A percentile compares a stretch with the other conserved stretches of the same genome.
These are phyloP conservation scores for Aphelinus atriplicis DNA, from an alignment of 1,140 invertebrate genomes.

Conservation along the genomic window DNA sequence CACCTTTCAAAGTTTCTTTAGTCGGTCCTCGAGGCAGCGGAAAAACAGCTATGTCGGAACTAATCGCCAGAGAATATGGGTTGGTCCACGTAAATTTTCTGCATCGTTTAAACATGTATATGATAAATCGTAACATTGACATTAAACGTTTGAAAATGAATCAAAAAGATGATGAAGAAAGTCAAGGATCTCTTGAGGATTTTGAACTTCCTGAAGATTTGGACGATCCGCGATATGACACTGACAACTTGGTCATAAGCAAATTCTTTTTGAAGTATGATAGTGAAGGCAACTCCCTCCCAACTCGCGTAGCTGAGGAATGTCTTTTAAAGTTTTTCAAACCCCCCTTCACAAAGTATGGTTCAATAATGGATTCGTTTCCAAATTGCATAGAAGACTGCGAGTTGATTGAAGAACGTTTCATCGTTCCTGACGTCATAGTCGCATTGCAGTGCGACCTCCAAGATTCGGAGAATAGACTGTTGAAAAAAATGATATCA, in stretches of 20 bases:
- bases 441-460: conserved; percentile 60
- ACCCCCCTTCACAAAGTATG: conserved; percentile 58
- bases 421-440: conserved; percentile 68
- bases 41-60: conserved; percentile 63
- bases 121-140: conserved; percentile 20
- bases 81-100: conserved; percentile 65
- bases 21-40: conserved; percentile 67
- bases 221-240: conserved; percentile 31
- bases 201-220: conserved; percentile 36
- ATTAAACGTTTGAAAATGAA: conserved; percentile 44
- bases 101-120: conserved; percentile 50
- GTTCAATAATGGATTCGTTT: conserved; percentile 69
- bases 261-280: conserved; percentile 58
- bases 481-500: conserved; percentile 51
- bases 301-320: conserved; percentile 55
- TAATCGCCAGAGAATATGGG: conserved; percentile 66
- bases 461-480: conserved; percentile 55
- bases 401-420: conserved; percentile 62
- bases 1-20: conserved; percentile 67
- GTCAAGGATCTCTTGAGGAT: conserved; percentile 13
- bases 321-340: conserved; percentile 62
- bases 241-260: conserved; percentile 18
- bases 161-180: conserved; percentile 34
- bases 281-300: conserved; percentile 57
- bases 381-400: conserved; percentile 65